Evolutionary conservation across 2,888 invertebrate species (phyloP), one percentile per base, ranked within the genome.

Genomic region (Tuberolachnus salignus): DNA sequence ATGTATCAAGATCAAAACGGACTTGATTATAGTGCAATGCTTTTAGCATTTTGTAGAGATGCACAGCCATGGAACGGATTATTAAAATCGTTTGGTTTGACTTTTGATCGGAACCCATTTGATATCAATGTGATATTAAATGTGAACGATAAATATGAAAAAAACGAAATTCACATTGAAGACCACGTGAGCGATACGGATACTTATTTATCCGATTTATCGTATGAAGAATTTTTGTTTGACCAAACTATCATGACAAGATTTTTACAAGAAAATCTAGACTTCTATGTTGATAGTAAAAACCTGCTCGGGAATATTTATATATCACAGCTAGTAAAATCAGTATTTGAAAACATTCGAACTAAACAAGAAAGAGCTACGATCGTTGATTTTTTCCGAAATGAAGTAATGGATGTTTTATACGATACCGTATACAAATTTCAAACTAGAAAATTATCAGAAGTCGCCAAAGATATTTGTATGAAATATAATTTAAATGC

Each of bases 41-140:
- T 78, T 49, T 69, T 78, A 59, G 78, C 78, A 69, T 78, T 78
- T 61, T 78, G 78, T 16, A 57, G 59, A 49, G 78, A 78, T 16
- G 19, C 57, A 42, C n/a, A 69, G 34, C 59, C 78, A 51, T 42
- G 51, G n/a, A 78, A 51, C 10, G 69, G 69, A 1, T 44, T 78
- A 51, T 11, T 3, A 14, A 78, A 78, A 69, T 46, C 78, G 49
- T 69, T 69, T 51, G 11, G 69, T 21, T 42, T 78, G n/a, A 51
- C 69, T 9, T 69, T 78, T 42, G 78, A 59, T 23, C 49, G 34
- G 46, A 51, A 69, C 14, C 69, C 78, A n/a, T 51, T 42, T 10
- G 26, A 75, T 26, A n/a, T 23, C 14, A 55, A 55, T 21, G 46
- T 13, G 21, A 6, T 16, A n/a, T 16, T n/a, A 8, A 1, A 19